Evolutionary conservation across 2,888 invertebrate genomes (phyloP).

Genomic region (Siphonodentalium dalli): DNA sequence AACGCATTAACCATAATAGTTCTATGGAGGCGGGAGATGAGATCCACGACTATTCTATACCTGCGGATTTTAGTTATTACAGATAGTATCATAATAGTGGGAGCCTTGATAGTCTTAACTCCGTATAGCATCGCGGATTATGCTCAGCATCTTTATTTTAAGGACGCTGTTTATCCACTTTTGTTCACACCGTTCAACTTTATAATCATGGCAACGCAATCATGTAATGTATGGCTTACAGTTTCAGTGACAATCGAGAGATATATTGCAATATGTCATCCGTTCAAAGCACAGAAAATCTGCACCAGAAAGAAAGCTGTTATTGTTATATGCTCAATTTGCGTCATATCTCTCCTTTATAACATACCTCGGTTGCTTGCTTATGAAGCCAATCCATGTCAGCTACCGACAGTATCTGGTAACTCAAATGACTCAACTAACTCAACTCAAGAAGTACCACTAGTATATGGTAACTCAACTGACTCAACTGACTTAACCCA

Average conservation of each 20-base stretch:
- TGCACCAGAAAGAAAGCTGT: slow-evolving; percentile 48
- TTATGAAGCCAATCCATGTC: no score
- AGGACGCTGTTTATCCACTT: slow-evolving; percentile 47
- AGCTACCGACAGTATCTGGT: no score
- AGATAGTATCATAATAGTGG: slow-evolving; percentile 46
- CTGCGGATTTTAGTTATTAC: slow-evolving; percentile 52
- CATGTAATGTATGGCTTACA: slow-evolving; percentile 58
- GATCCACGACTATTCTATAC: slow-evolving; percentile 53
- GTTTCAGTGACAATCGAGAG: slow-evolving; percentile 58
- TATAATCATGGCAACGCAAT: slow-evolving; percentile 54
- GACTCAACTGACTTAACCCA: no score
- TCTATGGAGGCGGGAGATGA: slow-evolving; percentile 54
- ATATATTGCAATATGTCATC: slow-evolving; percentile 59
- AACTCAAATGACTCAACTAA: no score
- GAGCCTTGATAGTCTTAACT: slow-evolving; percentile 34
- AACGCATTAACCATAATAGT: slow-evolving; percentile 57
- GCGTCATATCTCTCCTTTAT: slow-evolving; percentile 42
- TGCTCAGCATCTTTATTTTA: slow-evolving; percentile 38
- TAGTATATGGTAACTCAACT: no score
- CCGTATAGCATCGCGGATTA: slow-evolving; percentile 38
- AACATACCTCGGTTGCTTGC: slow-evolving; percentile 55
- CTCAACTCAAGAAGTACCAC: no score
- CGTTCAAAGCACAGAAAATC: slow-evolving; percentile 47
- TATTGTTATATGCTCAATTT: slow-evolving; percentile 39
- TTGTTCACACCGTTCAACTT: slow-evolving; percentile 51